Evolutionary conservation across 2,113 vertebrate species (phyloP).

Genomic region (Elanus axillaris): DNA sequence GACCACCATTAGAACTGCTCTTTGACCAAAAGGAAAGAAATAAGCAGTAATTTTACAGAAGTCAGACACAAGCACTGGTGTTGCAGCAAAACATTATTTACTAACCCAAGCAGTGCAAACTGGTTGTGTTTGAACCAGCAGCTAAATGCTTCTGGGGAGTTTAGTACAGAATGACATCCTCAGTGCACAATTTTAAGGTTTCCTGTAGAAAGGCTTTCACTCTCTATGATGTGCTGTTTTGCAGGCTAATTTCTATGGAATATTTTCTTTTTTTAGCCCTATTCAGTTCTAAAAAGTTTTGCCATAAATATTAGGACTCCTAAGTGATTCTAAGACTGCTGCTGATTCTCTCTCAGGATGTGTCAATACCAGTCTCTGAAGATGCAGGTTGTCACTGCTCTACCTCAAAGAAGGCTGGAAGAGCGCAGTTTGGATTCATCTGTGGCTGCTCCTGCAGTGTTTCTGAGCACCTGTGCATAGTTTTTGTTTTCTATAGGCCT

Average conservation of each 20-base stretch:
- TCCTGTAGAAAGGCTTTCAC: not conserved
- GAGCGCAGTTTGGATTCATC: not conserved
- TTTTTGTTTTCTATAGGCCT: not conserved
- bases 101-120: not conserved
- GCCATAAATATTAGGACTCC: not conserved
- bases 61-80: fast-evolving
- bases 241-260: not conserved
- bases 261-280: not conserved
- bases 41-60: not conserved
- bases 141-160: not conserved
- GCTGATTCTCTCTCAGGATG: not conserved
- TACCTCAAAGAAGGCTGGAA: not conserved
- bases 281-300: not conserved
- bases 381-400: not conserved
- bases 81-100: not conserved
- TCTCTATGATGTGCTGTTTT: not conserved
- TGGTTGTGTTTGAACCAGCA: not conserved
- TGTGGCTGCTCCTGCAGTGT: not conserved
- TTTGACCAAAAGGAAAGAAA: not conserved
- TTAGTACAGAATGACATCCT: not conserved
- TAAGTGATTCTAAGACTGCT: not conserved
- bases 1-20: not conserved
- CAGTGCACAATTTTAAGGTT: not conserved
- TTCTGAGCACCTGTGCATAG: not conserved
- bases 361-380: not conserved